Base-by-base conservation (phyloP, 2,113 vertebrate species). In the Orycteropus afer region DNA sequence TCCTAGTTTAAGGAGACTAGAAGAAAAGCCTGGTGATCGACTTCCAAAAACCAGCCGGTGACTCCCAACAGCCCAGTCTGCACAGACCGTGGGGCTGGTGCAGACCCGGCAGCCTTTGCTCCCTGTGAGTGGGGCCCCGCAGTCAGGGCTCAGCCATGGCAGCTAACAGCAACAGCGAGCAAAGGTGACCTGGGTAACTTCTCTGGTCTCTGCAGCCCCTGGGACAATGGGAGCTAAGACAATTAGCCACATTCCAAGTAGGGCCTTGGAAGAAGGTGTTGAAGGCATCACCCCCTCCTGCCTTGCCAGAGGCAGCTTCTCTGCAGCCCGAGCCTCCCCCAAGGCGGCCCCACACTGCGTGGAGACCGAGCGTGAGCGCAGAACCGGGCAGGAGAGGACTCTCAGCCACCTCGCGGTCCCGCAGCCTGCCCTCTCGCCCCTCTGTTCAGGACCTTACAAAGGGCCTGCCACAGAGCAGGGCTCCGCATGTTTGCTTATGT, bases 261-360 rank as follows among this genome's bases (percentile, higher is more conserved):
- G 12, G 53, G 47, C 45, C 51, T 37, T 7, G 0, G n/a, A 65
- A 34, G 14, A 47, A 42, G 11, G 53, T 2, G 4, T 14, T 1
- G 17, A 5, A 12, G 6, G 29, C 6, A 7, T 34, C 34, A 4
- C 25, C 1, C 1, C 45, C 87, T 3, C 20, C 10, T 3, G 61
- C 40, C 37, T 47, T 40, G 29, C 32, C 34, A 29, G 40, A 65
- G 12, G 51, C 34, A 15, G 49, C 22, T 7, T 14, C 13, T 57
- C 13, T 0, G 51, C 77, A 18, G 9, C 37, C 40, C 29, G 22
- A 7, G 7, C 1, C n/a, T 12, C 37, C 2, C 1, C n/a, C 22
- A 11, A 63, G 32, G 27, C 25, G 27, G 29, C 5, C 25, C 63
- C 34, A 53, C 0, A 2, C 17, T 20, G 23, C 7, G 0, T 0